Percentiles rank a stretch among this genome's conserved stretches.
Evolutionary conservation across 2,888 invertebrate genomes (phyloP).

Genomic region (Campopleginae sp.): DNA sequence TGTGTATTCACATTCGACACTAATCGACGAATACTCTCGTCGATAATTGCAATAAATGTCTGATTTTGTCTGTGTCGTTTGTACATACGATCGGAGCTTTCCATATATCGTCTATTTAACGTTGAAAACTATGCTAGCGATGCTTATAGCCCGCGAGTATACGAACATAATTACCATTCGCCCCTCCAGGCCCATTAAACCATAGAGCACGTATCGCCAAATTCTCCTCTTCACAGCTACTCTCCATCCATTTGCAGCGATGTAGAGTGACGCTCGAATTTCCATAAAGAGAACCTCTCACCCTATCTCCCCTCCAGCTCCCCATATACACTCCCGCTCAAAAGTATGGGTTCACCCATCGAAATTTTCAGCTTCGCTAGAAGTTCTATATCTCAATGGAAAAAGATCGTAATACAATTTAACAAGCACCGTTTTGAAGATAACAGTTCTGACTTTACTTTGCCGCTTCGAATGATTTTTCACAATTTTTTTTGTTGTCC

Average conservation of each 20-base stretch:
- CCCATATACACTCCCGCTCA: too few relatives aligned
- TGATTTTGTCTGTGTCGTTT: conserved; percentile 17
- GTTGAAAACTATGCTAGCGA: conserved; percentile 32
- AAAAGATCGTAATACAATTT: too few relatives aligned
- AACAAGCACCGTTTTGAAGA: too few relatives aligned
- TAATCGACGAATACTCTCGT: conserved; percentile 66
- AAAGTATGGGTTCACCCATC: too few relatives aligned
- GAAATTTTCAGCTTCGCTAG: too few relatives aligned
- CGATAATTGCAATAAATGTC: conserved; percentile 69
- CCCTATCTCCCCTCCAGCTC: background rate
- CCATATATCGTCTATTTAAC: conserved; percentile 10
- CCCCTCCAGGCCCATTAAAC: conserved; percentile 60
- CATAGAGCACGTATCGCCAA: conserved; percentile 56
- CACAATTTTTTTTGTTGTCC: too few relatives aligned
- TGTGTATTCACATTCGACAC: conserved; percentile 25
- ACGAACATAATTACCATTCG: conserved; percentile 59
- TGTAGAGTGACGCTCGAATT: conserved; percentile 52
- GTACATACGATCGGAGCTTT: too few relatives aligned
- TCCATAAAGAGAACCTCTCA: conserved; percentile 44
- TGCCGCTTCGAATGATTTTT: too few relatives aligned
- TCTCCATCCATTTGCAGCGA: conserved; percentile 50
- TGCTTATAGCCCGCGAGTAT: conserved; percentile 3
- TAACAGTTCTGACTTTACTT: too few relatives aligned
- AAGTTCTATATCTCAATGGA: too few relatives aligned
- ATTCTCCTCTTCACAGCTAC: conserved; percentile 34